A percentile compares a stretch with the other conserved stretches of the same genome.
Evolutionary conservation across 2,797 vertebrate species (phyloP).

Genomic region (Smutsia temminckii): DNA sequence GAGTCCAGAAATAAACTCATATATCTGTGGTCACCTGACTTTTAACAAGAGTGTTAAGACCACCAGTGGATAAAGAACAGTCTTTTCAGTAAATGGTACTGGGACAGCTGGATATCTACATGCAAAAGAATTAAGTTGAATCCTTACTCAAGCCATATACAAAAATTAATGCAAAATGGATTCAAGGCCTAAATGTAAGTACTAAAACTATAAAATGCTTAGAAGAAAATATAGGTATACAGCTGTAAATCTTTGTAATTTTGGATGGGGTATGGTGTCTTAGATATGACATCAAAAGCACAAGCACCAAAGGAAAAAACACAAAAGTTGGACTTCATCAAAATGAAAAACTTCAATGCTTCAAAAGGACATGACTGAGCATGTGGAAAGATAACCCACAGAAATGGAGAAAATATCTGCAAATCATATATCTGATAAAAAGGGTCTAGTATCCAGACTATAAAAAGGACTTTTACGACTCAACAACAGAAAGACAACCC

Average conservation of each 20-base stretch:
- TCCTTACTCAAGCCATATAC: neutral
- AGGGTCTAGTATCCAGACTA: neutral
- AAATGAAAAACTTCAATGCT: neutral
- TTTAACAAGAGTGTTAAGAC: neutral
- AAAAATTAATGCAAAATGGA: constrained; percentile 32
- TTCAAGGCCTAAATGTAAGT: neutral
- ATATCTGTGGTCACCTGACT: neutral
- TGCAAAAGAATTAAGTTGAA: neutral
- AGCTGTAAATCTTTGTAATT: neutral
- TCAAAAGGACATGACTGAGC: neutral
- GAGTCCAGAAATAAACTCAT: neutral
- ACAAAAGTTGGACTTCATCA: neutral
- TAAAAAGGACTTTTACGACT: constrained; percentile 1
- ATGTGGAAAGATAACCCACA: neutral
- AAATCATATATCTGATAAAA: neutral
- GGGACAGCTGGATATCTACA: neutral
- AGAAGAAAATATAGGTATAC: neutral
- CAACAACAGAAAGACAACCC: neutral
- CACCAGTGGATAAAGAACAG: neutral
- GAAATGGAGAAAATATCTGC: neutral
- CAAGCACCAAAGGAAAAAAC: neutral
- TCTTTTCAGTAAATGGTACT: neutral
- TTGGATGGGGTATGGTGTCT: neutral
- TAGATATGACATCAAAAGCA: neutral
- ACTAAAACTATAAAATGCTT: neutral